phyloP scores from a whole-genome alignment of 1,140 invertebrate species.

The Limonius californicus region DNA sequence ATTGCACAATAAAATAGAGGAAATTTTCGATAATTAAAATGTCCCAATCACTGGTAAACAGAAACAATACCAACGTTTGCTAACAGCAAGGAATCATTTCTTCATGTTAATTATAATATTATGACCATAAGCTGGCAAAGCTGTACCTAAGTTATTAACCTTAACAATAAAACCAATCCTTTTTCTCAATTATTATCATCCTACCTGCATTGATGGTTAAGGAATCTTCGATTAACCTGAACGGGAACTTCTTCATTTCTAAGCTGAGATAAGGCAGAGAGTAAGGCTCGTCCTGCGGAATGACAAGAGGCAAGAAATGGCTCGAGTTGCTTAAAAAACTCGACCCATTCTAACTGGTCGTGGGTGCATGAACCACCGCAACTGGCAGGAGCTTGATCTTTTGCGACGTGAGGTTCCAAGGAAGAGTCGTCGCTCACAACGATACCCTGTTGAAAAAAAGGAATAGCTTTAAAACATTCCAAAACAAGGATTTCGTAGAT shows the following conservation, averaged over 20 bases:
- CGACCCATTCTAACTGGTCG: slow-evolving; percentile 60
- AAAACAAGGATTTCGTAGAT: too few relatives aligned
- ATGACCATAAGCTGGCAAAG: too few relatives aligned
- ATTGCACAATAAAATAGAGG: too few relatives aligned
- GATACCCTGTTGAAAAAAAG: slow-evolving; percentile 33
- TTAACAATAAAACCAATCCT: too few relatives aligned
- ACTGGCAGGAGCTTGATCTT: slow-evolving; percentile 50
- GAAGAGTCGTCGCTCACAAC: slow-evolving; percentile 40
- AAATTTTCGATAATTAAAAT: too few relatives aligned
- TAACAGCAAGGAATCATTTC: too few relatives aligned
- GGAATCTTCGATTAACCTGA: slow-evolving; percentile 49
- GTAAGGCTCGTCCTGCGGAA: slow-evolving; percentile 49
- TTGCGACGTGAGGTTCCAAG: slow-evolving; percentile 43
- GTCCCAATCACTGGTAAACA: too few relatives aligned
- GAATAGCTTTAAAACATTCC: too few relatives aligned
- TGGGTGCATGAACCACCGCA: slow-evolving; percentile 52
- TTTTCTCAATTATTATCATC: too few relatives aligned
- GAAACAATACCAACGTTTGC: too few relatives aligned
- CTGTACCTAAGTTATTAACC: too few relatives aligned
- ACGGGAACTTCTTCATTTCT: slow-evolving; percentile 49
- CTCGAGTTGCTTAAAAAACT: slow-evolving; percentile 59
- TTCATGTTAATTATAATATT: too few relatives aligned
- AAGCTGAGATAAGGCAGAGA: slow-evolving; percentile 52
- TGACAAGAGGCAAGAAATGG: slow-evolving; percentile 51
- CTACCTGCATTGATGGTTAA: slow-evolving; percentile 54